Evolutionary conservation across 2,113 vertebrate species (phyloP).

Genomic region (Anarrhichthys ocellatus): DNA sequence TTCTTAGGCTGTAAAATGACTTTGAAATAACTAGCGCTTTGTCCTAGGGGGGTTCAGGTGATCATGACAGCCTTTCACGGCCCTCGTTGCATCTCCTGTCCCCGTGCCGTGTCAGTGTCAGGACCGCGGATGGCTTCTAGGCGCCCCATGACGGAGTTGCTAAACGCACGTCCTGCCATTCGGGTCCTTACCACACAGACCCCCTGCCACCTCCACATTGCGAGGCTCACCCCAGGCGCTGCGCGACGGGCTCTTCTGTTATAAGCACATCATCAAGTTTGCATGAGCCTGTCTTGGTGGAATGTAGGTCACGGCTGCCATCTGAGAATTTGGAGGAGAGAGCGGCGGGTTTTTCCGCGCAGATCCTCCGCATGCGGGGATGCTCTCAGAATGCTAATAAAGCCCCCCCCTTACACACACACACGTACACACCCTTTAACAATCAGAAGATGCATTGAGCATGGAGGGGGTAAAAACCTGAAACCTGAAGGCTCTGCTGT

Average conservation of each 20-base stretch:
- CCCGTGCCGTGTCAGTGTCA: not conserved
- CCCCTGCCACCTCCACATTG: conserved; percentile 49
- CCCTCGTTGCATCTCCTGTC: not conserved
- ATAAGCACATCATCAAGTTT: conserved; percentile 81
- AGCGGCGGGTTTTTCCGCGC: conserved; percentile 45
- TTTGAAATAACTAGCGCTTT: conserved; percentile 21
- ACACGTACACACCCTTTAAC: conserved; percentile 54
- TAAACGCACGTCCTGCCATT: conserved; percentile 41
- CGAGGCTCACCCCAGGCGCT: conserved; percentile 64
- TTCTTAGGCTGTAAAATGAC: conserved; percentile 7
- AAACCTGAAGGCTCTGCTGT: conserved; percentile 69
- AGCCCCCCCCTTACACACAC: conserved; percentile 5
- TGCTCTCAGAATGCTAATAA: conserved; percentile 75
- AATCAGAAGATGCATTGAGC: conserved; percentile 84
- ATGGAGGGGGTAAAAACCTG: conserved; percentile 56
- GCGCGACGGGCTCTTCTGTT: conserved; percentile 58
- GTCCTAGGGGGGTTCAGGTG: conserved; percentile 7
- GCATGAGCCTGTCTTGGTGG: conserved; percentile 78
- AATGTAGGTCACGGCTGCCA: conserved; percentile 83
- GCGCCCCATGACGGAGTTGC: conserved; percentile 42
- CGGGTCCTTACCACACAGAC: conserved; percentile 28
- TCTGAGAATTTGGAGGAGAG: conserved; percentile 78
- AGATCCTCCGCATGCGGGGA: conserved; percentile 59
- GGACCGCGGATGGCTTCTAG: conserved; percentile 17
- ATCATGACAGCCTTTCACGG: conserved; percentile 14